Conservation (phyloP, 2,888 invertebrate species). For the Patella caerulea region DNA sequence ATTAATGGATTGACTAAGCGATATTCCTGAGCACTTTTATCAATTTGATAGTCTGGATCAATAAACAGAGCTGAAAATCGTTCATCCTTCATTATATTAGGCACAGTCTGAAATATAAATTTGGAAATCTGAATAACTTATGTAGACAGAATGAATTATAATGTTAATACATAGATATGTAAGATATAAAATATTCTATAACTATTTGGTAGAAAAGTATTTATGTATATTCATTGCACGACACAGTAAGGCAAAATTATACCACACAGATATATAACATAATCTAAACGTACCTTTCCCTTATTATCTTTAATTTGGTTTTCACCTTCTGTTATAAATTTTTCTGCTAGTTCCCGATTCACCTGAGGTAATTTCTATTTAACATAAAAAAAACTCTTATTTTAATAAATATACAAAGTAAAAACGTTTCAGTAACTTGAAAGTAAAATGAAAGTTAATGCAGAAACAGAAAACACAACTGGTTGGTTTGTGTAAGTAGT, state of each 20-base stretch:
- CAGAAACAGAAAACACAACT: no score
- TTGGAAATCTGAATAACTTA: not conserved
- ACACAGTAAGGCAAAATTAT: not conserved
- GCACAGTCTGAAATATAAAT: slow-evolving; percentile 33
- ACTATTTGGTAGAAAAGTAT: no score
- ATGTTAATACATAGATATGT: no score
- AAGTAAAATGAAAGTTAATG: no score
- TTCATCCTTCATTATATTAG: slow-evolving; percentile 85
- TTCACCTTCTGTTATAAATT: slow-evolving; percentile 81
- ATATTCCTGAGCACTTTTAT: slow-evolving; percentile 89
- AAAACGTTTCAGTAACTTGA: no score
- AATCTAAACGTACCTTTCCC: slow-evolving; percentile 32
- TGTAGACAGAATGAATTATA: no score
- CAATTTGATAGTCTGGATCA: slow-evolving; percentile 93
- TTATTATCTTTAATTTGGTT: slow-evolving; percentile 41
- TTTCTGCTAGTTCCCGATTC: slow-evolving; percentile 90
- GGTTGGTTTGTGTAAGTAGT: no score
- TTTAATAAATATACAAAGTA: no score
- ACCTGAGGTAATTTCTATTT: slow-evolving; percentile 83
- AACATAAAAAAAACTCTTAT: no score
- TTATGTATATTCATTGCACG: no score
- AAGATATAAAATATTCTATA: no score
- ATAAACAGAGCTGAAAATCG: slow-evolving; percentile 92
- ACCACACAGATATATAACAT: not conserved
- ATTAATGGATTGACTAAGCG: slow-evolving; percentile 88